These are phyloP conservation scores for Stegastes partitus DNA, from an alignment of 2,113 vertebrate species.

Conservation along the genomic window DNA sequence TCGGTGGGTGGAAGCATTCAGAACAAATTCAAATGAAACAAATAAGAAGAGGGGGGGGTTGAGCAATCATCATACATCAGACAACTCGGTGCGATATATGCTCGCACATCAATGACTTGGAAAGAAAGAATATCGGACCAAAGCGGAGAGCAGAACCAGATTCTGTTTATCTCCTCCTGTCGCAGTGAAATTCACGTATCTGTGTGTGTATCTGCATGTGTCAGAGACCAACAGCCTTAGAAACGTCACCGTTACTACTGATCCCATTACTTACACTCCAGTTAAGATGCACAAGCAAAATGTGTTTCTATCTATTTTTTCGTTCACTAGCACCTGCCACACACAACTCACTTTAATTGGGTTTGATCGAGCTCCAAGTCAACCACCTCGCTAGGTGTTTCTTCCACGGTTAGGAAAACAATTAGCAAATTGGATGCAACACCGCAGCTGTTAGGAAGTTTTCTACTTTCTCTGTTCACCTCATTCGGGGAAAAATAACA, in stretches of 20 bases:
- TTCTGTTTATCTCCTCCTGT: conserved; percentile 55
- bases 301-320: conserved; percentile 12
- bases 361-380: conserved; percentile 22
- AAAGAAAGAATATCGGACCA: conserved; percentile 66
- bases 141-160: conserved; percentile 23
- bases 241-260: conserved; percentile 56
- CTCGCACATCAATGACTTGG: conserved; percentile 69
- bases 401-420: conserved; percentile 44
- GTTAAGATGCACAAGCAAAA: conserved; percentile 16
- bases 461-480: not conserved
- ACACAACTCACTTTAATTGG: conserved; percentile 54
- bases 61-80: conserved; percentile 70
- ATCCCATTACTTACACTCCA: conserved; percentile 22
- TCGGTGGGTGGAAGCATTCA: conserved; percentile 59
- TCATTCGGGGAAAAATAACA: not conserved
- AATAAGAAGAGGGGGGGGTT: conserved; percentile 43
- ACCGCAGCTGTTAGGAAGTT: not conserved
- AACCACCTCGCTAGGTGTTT: not conserved
- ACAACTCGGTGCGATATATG: conserved; percentile 49
- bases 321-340: conserved; percentile 4
- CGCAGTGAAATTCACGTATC: conserved; percentile 47
- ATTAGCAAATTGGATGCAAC: conserved; percentile 39
- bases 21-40: conserved; percentile 73
- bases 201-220: conserved; percentile 29
- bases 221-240: conserved; percentile 39